Percentiles rank a stretch among this genome's conserved stretches.
Conservation (phyloP, 2,888 invertebrate species). For the Nesidiocoris tenuis region DNA sequence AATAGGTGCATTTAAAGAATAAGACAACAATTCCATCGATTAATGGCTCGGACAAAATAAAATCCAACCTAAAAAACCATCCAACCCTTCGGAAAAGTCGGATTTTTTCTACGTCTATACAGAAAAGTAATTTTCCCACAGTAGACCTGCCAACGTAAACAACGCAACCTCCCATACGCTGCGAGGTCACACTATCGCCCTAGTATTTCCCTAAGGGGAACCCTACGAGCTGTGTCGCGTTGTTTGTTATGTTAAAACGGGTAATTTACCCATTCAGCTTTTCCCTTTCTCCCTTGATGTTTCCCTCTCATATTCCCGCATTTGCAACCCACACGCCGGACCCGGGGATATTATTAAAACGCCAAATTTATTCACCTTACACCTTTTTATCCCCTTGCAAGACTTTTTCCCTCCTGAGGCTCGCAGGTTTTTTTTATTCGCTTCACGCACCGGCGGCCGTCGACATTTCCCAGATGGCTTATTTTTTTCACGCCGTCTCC, state of each 20-base stretch:
- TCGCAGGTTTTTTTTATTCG: background rate
- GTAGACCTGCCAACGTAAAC: too few relatives aligned
- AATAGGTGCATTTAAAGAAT: too few relatives aligned
- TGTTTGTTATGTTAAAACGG: background rate
- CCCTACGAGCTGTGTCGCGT: background rate
- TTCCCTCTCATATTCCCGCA: background rate
- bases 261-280: background rate
- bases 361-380: background rate
- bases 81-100: too few relatives aligned
- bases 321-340: too few relatives aligned
- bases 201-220: background rate
- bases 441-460: background rate
- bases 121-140: too few relatives aligned
- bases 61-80: too few relatives aligned
- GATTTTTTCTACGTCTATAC: too few relatives aligned
- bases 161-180: too few relatives aligned
- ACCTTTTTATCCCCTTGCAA: background rate
- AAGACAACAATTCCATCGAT: too few relatives aligned
- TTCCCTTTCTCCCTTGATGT: background rate
- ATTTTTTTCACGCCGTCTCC: background rate
- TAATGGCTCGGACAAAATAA: too few relatives aligned
- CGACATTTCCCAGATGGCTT: background rate
- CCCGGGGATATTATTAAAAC: background rate
- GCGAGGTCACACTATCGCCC: too few relatives aligned
- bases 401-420: background rate